Conservation (phyloP, 2,888 invertebrate genomes). For the Salpingus planirostris region DNA sequence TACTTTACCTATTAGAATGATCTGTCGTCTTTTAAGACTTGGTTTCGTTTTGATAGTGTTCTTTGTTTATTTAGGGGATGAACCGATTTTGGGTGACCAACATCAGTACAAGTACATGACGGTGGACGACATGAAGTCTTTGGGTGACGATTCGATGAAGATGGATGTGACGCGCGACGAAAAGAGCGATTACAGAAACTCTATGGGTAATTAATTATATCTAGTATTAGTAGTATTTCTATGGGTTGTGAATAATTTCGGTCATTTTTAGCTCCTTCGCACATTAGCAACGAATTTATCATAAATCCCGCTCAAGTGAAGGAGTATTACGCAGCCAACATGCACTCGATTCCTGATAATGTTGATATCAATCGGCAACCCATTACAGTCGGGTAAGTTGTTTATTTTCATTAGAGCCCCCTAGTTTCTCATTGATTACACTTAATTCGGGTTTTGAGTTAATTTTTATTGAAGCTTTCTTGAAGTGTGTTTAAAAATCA, state of each 20-base stretch:
- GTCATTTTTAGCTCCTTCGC: slow-evolving; percentile 33
- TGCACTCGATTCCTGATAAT: slow-evolving; percentile 45
- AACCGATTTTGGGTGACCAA: slow-evolving; percentile 60
- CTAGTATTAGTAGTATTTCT: not conserved
- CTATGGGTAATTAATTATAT: slow-evolving; percentile 38
- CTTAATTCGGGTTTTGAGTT: not conserved
- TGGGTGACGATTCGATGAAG: slow-evolving; percentile 61
- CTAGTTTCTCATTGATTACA: slow-evolving; percentile 1
- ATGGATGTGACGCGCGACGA: slow-evolving; percentile 42
- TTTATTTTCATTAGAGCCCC: not conserved
- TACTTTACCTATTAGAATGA: too few species aligned
- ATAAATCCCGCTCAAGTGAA: slow-evolving; percentile 36
- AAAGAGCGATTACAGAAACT: slow-evolving; percentile 39
- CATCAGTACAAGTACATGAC: slow-evolving; percentile 72
- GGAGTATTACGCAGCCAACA: slow-evolving; percentile 32
- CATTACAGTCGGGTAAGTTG: slow-evolving; percentile 54
- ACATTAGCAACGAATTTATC: slow-evolving; percentile 38
- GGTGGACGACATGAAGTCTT: slow-evolving; percentile 69
- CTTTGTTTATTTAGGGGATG: slow-evolving; percentile 52
- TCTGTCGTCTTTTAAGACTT: too few species aligned
- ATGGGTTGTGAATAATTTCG: not conserved
- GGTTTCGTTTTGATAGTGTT: too few species aligned
- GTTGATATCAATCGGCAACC: slow-evolving; percentile 55
- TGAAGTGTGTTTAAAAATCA: too few species aligned
- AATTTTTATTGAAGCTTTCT: too few species aligned